Base-by-base conservation (phyloP, 2,888 invertebrate species). In the Perizoma affinitatum region DNA sequence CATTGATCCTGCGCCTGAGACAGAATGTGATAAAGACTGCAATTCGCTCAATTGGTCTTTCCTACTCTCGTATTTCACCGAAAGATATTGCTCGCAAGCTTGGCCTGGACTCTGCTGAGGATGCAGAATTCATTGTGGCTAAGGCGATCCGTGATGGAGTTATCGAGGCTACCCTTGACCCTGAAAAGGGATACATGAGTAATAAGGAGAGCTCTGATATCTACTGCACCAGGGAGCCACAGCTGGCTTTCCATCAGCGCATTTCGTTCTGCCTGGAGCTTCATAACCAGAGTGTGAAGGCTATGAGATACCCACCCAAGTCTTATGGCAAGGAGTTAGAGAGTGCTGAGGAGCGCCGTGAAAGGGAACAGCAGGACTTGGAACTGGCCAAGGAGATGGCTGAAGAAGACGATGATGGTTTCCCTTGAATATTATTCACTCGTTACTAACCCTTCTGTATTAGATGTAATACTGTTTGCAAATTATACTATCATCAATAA, bases 371-470 rank as follows among this genome's bases (percentile, higher is more conserved):
- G 79, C 98, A 99, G 87, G 99, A 99, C 89, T 93, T 99, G 78
- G 99, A 99, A 86, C 93, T 99, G 75, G 99, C 99, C n/a, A 99
- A 99, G 87, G 99, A 99, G 92, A 98, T 99, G 96, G 99, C 99
- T 6, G 99, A 99, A 82, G 99, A 99, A 83, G 99, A 99, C 87
- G 98, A 99, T 93, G 98, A 98, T 92, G 96, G 96, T 69, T 96
- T 96, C 81, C 93, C 93, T 79, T 93, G 78, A 87, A 74, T 67
- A 50, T 53, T 60, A 43, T 57, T 50, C n/a, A 54, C 62, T 62
- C 64, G 54, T 42, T 61, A 46, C 61, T 59, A 58, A 58, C 64
- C 72, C 70, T 68, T 65, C 66, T 72, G 66, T 61, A 73, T 70
- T 75, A 74, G 69, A 70, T 74, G 56, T 75, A 71, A 66, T 63